A percentile compares a stretch with the other conserved stretches of the same genome.
phyloP scores from a whole-genome alignment of 2,113 vertebrate genomes.

The Nothocercus julius region DNA sequence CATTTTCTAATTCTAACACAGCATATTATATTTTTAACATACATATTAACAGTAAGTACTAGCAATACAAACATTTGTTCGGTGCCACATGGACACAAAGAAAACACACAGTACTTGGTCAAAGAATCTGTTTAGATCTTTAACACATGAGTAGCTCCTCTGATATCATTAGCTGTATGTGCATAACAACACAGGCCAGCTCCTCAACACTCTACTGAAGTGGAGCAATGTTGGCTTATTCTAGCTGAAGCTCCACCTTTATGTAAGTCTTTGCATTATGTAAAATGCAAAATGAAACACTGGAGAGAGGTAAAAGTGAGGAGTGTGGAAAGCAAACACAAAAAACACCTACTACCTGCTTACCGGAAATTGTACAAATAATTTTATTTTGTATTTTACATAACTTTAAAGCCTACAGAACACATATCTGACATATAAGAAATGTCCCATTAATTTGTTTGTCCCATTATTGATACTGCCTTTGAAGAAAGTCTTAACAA shows the following conservation, averaged over 20 bases:
- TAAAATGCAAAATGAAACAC: neutral
- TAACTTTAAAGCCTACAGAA: neutral
- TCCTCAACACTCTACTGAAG: neutral
- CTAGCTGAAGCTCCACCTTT: neutral
- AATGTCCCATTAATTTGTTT: neutral
- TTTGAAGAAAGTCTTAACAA: neutral
- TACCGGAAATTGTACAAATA: neutral
- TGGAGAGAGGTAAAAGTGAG: neutral
- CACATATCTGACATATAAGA: neutral
- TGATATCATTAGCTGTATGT: neutral
- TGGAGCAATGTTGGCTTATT: neutral
- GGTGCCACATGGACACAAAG: neutral
- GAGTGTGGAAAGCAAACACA: neutral
- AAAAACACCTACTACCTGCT: neutral
- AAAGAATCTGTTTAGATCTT: neutral
- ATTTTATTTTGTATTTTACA: neutral
- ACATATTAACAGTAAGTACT: neutral
- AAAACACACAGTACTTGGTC: neutral
- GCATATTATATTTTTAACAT: neutral
- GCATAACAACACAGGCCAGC: neutral
- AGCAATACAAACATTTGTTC: neutral
- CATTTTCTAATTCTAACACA: neutral
- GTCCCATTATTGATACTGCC: neutral
- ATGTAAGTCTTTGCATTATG: neutral
- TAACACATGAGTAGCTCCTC: neutral